Percentiles rank a stretch among this genome's conserved stretches.
phyloP scores from a whole-genome alignment of 2,888 invertebrate species.

The Morpho achilles region DNA sequence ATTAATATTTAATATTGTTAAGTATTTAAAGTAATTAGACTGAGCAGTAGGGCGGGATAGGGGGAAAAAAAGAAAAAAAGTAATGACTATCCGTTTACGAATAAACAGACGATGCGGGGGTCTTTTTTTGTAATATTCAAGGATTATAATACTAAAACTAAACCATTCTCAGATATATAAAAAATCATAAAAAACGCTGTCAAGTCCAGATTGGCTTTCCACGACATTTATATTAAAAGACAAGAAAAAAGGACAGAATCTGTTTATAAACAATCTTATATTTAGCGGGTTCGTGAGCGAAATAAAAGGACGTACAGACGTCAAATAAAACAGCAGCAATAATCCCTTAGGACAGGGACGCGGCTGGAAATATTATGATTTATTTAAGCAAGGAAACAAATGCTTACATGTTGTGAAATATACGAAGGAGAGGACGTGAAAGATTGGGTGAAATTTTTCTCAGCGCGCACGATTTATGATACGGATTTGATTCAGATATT shows the following conservation, averaged over 20 bases:
- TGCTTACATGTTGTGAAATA: conserved; percentile 33
- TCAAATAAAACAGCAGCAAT: conserved; percentile 56
- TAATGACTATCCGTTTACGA: no score
- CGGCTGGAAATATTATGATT: conserved; percentile 50
- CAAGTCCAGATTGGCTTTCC: no score
- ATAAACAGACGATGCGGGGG: no score
- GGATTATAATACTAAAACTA: no score
- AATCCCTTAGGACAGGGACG: conserved; percentile 42
- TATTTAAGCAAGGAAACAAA: conserved; percentile 44
- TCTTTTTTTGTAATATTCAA: no score
- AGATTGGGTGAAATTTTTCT: conserved; percentile 20
- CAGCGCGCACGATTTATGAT: conserved; percentile 11
- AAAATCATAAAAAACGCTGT: no score
- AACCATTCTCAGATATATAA: no score
- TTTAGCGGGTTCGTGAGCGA: conserved; percentile 29
- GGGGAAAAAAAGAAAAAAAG: no score
- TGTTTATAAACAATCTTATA: conserved; percentile 33
- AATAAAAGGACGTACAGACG: conserved; percentile 41
- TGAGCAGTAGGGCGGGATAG: no score
- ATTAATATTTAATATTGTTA: no score
- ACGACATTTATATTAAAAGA: no score
- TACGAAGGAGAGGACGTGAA: conserved; percentile 28
- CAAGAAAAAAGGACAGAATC: conserved; percentile 13
- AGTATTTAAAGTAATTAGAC: no score
- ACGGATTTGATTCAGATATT: conserved; percentile 7